A percentile compares a stretch with the other conserved stretches of the same genome.
Evolutionary conservation across 2,888 invertebrate genomes (phyloP).

Genomic region (Lottia gigantea): DNA sequence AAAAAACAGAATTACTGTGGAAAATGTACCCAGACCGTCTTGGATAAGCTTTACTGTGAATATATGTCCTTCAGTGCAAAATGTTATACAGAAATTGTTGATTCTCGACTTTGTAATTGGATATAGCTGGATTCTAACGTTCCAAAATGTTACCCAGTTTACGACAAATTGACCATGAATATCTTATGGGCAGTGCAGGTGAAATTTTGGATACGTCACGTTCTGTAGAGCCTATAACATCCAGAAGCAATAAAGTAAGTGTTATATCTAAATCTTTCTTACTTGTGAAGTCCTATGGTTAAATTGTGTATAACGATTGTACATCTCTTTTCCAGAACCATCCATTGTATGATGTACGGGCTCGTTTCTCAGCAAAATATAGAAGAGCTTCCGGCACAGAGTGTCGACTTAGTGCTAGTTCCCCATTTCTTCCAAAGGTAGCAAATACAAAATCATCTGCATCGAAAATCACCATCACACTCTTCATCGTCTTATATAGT

Average conservation of each 20-base stretch:
- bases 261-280: not conserved
- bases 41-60: no score
- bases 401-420: constrained; percentile 48
- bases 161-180: constrained; percentile 12
- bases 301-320: no score
- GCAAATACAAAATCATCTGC: not conserved
- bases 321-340: constrained; percentile 3
- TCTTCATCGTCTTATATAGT: not conserved
- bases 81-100: no score
- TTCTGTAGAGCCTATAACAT: not conserved
- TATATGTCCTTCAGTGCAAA: no score
- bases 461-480: not conserved
- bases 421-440: constrained; percentile 54
- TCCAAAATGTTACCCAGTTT: not conserved
- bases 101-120: no score
- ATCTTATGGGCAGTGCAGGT: constrained; percentile 16
- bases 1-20: no score
- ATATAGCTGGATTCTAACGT: not conserved
- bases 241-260: not conserved
- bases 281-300: no score
- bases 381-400: constrained; percentile 45
- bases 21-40: no score
- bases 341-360: constrained; percentile 23
- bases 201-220: constrained; percentile 14
- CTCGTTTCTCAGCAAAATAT: constrained; percentile 51